Evolutionary conservation across 1,140 invertebrate species (phyloP).

Genomic region (Drosophila tristis): DNA sequence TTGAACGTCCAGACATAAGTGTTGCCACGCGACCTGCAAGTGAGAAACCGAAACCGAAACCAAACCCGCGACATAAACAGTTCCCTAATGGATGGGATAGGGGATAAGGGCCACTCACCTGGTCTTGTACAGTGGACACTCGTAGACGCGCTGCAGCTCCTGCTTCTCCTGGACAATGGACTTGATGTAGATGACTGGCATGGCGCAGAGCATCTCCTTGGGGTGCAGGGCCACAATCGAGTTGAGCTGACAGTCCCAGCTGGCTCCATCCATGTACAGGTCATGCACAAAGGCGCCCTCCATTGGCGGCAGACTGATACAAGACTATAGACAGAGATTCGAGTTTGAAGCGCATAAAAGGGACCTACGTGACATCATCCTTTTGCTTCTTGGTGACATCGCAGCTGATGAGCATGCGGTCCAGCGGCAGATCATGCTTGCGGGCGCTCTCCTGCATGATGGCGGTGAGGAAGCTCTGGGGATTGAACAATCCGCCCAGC

Average conservation of each 20-base stretch:
- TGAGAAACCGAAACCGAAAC: too few relatives aligned
- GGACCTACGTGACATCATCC: slow-evolving; percentile 90
- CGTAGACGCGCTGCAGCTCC: slow-evolving; percentile 93
- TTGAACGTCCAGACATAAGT: slow-evolving; percentile 99
- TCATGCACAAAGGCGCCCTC: slow-evolving; percentile 97
- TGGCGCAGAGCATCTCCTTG: slow-evolving; percentile 95
- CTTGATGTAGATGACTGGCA: slow-evolving; percentile 96
- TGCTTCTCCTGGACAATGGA: slow-evolving; percentile 95
- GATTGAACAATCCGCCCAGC: slow-evolving; percentile 98
- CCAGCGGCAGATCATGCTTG: slow-evolving; percentile 98
- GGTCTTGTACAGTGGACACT: slow-evolving; percentile 98
- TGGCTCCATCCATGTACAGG: slow-evolving; percentile 97
- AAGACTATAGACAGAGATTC: neutral
- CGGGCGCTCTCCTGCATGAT: slow-evolving; percentile 98
- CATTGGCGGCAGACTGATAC: slow-evolving; percentile 89
- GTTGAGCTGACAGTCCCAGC: slow-evolving; percentile 93
- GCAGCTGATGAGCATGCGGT: slow-evolving; percentile 97
- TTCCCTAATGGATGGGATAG: too few relatives aligned
- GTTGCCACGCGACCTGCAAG: slow-evolving; percentile 89
- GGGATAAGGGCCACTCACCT: slow-evolving; percentile 83
- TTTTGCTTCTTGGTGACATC: slow-evolving; percentile 97
- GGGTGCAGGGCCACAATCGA: slow-evolving; percentile 92
- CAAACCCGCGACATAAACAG: neutral
- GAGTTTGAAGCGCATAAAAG: neutral
- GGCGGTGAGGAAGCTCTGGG: slow-evolving; percentile 97